These are phyloP conservation scores for Catagonus wagneri DNA, from an alignment of 2,113 vertebrate species.

Conservation along the genomic window DNA sequence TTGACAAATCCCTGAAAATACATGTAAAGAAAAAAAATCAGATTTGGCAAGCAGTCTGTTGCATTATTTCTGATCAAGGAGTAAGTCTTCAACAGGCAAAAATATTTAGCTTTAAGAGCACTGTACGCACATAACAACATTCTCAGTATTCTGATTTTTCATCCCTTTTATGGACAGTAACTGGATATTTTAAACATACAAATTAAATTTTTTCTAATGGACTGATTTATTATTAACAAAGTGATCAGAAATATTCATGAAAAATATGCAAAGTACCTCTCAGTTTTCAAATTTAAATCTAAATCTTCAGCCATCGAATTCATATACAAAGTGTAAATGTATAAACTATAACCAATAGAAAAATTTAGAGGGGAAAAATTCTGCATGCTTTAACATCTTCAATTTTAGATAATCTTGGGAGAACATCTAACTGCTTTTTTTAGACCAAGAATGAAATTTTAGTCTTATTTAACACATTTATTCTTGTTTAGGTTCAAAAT, in stretches of 20 bases:
- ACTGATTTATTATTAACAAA: neutral
- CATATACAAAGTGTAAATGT: neutral
- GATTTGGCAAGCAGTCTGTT: neutral
- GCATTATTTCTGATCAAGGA: neutral
- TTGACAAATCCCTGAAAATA: conserved; percentile 7
- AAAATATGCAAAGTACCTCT: neutral
- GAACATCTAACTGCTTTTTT: neutral
- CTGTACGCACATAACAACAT: neutral
- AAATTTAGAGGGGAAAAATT: conserved; percentile 7
- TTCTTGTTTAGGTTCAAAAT: conserved; percentile 20
- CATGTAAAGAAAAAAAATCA: neutral
- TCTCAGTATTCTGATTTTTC: neutral
- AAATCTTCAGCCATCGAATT: neutral
- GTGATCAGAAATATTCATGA: neutral
- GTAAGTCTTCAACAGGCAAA: neutral
- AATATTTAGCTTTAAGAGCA: neutral
- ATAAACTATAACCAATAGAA: neutral
- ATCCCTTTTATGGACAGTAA: neutral
- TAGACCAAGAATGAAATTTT: neutral
- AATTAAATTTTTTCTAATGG: neutral
- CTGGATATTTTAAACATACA: neutral
- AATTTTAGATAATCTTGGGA: conserved; percentile 28
- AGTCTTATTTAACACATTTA: neutral
- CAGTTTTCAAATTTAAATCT: neutral
- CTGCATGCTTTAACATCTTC: neutral